Percentiles rank a stretch among this genome's conserved stretches.
Conservation (phyloP, 2,888 invertebrate species). For the Heterodera filipjevi region DNA sequence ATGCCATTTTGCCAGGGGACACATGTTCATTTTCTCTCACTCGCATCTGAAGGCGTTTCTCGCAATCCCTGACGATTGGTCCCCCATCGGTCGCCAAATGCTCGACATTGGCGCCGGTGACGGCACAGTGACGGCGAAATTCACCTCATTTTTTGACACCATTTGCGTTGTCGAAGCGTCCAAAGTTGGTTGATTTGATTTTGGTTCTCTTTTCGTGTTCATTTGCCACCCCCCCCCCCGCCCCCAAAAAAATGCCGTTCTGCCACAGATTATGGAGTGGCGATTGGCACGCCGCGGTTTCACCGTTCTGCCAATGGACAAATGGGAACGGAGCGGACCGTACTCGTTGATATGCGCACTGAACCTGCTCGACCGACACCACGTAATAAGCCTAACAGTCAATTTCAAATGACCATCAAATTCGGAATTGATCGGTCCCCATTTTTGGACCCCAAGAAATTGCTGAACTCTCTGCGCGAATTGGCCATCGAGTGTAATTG, state of each 20-base stretch:
- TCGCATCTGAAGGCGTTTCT: slow-evolving; percentile 78
- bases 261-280: slow-evolving; percentile 76
- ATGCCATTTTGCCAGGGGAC: slow-evolving; percentile 72
- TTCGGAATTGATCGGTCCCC: too few species aligned
- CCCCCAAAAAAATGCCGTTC: not conserved
- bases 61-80: slow-evolving; percentile 49
- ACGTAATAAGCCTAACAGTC: not conserved
- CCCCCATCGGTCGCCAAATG: slow-evolving; percentile 36
- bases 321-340: slow-evolving; percentile 48
- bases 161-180: slow-evolving; percentile 91
- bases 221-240: too few species aligned
- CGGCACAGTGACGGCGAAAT: slow-evolving; percentile 84
- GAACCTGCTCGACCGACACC: slow-evolving; percentile 89
- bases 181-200: too few species aligned
- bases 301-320: slow-evolving; percentile 71
- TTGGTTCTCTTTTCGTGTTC: too few species aligned
- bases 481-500: slow-evolving; percentile 73
- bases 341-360: slow-evolving; percentile 81
- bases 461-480: slow-evolving; percentile 77
- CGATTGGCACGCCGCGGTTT: slow-evolving; percentile 79
- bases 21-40: slow-evolving; percentile 92
- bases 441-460: slow-evolving; percentile 76
- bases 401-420: not conserved
- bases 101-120: slow-evolving; percentile 90
- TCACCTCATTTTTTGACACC: slow-evolving; percentile 75